Conservation (phyloP, 2,113 vertebrate species). For the Amphilophus citrinellus region DNA sequence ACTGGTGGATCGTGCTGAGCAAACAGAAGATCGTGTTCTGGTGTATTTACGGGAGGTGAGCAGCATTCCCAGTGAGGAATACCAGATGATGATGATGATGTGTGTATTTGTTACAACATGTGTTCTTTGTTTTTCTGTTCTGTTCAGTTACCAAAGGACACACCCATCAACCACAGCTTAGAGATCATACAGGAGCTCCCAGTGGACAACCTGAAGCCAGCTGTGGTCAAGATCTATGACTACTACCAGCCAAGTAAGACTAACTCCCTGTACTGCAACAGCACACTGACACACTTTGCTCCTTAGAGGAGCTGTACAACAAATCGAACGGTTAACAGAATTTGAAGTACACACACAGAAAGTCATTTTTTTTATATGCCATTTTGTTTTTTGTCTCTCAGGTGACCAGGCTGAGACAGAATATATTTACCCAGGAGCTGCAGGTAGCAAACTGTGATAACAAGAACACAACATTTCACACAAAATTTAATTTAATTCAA, state of each 20-base stretch:
- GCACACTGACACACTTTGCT: neutral
- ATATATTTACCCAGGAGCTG: too few relatives aligned
- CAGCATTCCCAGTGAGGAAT: neutral
- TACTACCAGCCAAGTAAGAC: constrained; percentile 89
- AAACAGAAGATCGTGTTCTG: constrained; percentile 63
- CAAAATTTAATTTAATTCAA: too few relatives aligned
- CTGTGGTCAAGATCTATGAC: constrained; percentile 80
- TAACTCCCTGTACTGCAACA: neutral
- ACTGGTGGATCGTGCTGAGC: constrained; percentile 30
- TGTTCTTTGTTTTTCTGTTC: neutral
- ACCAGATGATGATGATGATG: too few relatives aligned
- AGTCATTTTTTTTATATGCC: neutral
- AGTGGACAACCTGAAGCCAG: constrained; percentile 84
- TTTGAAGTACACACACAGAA: neutral
- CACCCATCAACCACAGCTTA: constrained; percentile 58
- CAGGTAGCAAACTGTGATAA: neutral
- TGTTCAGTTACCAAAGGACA: constrained; percentile 49
- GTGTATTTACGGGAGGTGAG: constrained; percentile 73
- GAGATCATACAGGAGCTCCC: constrained; percentile 72
- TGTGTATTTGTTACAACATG: neutral
- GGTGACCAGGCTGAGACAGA: too few relatives aligned
- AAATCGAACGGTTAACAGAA: neutral
- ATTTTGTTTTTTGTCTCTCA: neutral
- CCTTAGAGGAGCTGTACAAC: neutral
- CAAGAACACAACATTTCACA: neutral